phyloP scores from a whole-genome alignment of 2,888 invertebrate species.

The Dascillus cervinus region DNA sequence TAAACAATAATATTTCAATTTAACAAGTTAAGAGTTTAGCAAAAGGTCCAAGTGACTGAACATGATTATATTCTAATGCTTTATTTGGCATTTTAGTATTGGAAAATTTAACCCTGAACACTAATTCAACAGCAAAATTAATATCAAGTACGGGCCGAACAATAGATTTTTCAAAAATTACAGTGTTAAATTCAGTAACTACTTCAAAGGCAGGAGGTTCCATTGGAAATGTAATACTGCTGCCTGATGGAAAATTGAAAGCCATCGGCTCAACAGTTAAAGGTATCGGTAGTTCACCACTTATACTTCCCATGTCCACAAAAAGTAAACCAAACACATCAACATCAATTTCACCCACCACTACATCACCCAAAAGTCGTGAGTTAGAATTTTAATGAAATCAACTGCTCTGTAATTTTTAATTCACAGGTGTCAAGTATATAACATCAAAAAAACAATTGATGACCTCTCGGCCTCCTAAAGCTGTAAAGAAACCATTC shows the following conservation, averaged over 20 bases:
- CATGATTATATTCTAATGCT: neutral
- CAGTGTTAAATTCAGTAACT: slow-evolving; percentile 28
- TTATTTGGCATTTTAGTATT: slow-evolving; percentile 35
- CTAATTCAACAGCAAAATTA: slow-evolving; percentile 26
- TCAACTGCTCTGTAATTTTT: slow-evolving; percentile 1
- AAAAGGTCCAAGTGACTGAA: neutral
- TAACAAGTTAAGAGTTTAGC: too few species aligned
- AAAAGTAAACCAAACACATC: too few species aligned
- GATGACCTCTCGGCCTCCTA: slow-evolving; percentile 26
- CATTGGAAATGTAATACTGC: slow-evolving; percentile 31
- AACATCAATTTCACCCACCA: too few species aligned
- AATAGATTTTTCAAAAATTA: slow-evolving; percentile 35
- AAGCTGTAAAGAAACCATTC: slow-evolving; percentile 20
- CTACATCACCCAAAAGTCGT: too few species aligned
- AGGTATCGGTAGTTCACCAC: slow-evolving; percentile 20
- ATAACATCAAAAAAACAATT: slow-evolving; percentile 37
- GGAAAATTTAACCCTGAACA: slow-evolving; percentile 36
- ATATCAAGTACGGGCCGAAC: slow-evolving; percentile 28
- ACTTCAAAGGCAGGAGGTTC: slow-evolving; percentile 13
- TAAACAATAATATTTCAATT: too few species aligned
- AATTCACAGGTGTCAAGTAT: slow-evolving; percentile 28
- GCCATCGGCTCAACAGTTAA: slow-evolving; percentile 19
- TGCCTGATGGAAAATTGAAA: slow-evolving; percentile 37
- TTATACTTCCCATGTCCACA: slow-evolving; percentile 18
- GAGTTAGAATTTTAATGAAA: too few species aligned